Conservation (phyloP, 1,140 invertebrate genomes). For the Chlorops oryzae region DNA sequence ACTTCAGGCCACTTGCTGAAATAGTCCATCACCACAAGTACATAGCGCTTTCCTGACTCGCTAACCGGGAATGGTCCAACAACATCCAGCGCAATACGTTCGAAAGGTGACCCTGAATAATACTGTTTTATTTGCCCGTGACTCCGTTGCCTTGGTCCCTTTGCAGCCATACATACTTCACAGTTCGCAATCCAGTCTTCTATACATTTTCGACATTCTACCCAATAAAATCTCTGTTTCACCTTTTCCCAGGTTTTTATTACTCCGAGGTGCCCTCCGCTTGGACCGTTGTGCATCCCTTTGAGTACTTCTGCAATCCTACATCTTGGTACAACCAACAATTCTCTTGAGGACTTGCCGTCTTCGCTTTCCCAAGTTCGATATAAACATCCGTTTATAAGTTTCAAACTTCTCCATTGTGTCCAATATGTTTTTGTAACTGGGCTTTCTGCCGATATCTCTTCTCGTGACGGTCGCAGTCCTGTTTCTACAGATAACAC, state of each 20-base stretch:
- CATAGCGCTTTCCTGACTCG: slow-evolving; percentile 30
- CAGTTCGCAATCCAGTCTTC: slow-evolving; percentile 25
- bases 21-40: slow-evolving; percentile 43
- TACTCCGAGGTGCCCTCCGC: slow-evolving; percentile 19
- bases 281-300: slow-evolving; percentile 14
- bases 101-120: too few relatives aligned
- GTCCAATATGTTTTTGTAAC: too few relatives aligned
- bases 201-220: slow-evolving; percentile 21
- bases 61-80: slow-evolving; percentile 33
- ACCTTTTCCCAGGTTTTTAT: slow-evolving; percentile 17
- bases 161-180: slow-evolving; percentile 18
- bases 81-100: slow-evolving; percentile 38
- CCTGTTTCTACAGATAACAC: too few relatives aligned
- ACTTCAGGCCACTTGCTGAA: slow-evolving; percentile 48
- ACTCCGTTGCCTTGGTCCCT: slow-evolving; percentile 16
- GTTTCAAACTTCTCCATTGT: too few relatives aligned
- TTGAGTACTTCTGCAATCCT: not conserved
- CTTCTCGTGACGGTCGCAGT: too few relatives aligned
- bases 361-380: not conserved
- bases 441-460: too few relatives aligned
- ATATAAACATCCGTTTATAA: too few relatives aligned
- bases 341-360: not conserved
- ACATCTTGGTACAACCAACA: not conserved
- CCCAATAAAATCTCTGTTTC: slow-evolving; percentile 20
- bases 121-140: slow-evolving; percentile 17